A percentile compares a stretch with the other conserved stretches of the same genome.
Conservation (phyloP, 1,140 invertebrate genomes). For the Eumaeus atala region DNA sequence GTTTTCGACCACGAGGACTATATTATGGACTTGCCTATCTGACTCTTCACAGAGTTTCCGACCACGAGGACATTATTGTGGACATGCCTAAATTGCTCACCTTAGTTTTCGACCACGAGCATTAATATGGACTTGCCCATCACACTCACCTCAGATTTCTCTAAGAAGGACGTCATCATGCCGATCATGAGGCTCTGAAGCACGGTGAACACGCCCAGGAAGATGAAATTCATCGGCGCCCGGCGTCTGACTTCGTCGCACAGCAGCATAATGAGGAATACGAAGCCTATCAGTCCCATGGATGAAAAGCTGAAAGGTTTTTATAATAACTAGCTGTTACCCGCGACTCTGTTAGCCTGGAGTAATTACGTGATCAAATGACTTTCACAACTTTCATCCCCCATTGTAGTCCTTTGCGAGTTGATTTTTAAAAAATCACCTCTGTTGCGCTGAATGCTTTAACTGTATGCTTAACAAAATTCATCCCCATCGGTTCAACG, state of each 20-base stretch:
- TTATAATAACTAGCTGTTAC: too few relatives aligned
- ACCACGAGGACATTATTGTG: not conserved
- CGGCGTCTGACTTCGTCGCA: not conserved
- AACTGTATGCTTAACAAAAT: too few relatives aligned
- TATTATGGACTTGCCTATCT: too few relatives aligned
- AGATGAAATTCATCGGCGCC: not conserved
- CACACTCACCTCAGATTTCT: not conserved
- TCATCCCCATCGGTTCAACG: too few relatives aligned
- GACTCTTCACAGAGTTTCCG: too few relatives aligned
- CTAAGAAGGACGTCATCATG: not conserved
- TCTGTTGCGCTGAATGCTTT: too few relatives aligned
- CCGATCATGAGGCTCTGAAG: not conserved
- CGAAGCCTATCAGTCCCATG: not conserved
- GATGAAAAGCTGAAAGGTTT: not conserved
- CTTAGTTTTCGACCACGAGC: not conserved
- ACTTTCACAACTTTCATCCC: too few relatives aligned
- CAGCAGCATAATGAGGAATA: not conserved
- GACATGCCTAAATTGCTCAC: too few relatives aligned
- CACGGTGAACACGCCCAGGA: not conserved
- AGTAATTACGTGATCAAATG: too few relatives aligned
- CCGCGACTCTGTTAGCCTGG: not conserved
- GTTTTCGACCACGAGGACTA: too few relatives aligned
- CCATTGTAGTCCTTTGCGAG: too few relatives aligned
- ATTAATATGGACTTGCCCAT: not conserved
- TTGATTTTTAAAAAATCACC: too few relatives aligned